Conservation (phyloP, 2,888 invertebrate species). For the Tanypteryx hageni region DNA sequence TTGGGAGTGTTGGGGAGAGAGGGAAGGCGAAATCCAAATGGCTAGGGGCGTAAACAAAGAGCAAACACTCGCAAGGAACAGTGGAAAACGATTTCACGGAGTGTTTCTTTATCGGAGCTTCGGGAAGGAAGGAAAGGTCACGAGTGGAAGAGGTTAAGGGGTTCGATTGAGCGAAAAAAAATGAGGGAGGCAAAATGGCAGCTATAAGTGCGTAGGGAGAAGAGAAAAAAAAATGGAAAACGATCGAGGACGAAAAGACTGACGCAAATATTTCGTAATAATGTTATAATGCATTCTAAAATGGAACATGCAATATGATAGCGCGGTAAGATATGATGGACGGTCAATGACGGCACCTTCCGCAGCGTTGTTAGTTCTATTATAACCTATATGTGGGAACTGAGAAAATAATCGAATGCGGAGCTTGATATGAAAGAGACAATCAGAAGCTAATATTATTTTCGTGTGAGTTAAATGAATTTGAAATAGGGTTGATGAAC, state of each 20-base stretch:
- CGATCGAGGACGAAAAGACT: not conserved
- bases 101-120: not conserved
- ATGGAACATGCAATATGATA: too few species aligned
- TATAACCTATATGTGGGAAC: too few species aligned
- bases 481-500: too few species aligned
- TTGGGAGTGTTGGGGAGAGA: not conserved
- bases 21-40: not conserved
- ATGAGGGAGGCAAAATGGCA: not conserved
- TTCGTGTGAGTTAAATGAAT: too few species aligned
- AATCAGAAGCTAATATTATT: too few species aligned
- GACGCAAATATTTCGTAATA: not conserved
- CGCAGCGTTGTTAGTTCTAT: too few species aligned
- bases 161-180: not conserved
- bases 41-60: not conserved
- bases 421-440: too few species aligned
- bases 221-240: not conserved
- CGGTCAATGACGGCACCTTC: too few species aligned
- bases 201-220: not conserved
- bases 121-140: constrained; percentile 1
- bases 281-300: too few species aligned
- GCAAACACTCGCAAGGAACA: not conserved
- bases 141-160: not conserved
- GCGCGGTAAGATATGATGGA: too few species aligned
- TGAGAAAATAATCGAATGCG: too few species aligned
- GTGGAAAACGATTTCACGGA: not conserved